Conservation (phyloP, 2,797 vertebrate genomes). For the Sebastes kiyomatsui region DNA sequence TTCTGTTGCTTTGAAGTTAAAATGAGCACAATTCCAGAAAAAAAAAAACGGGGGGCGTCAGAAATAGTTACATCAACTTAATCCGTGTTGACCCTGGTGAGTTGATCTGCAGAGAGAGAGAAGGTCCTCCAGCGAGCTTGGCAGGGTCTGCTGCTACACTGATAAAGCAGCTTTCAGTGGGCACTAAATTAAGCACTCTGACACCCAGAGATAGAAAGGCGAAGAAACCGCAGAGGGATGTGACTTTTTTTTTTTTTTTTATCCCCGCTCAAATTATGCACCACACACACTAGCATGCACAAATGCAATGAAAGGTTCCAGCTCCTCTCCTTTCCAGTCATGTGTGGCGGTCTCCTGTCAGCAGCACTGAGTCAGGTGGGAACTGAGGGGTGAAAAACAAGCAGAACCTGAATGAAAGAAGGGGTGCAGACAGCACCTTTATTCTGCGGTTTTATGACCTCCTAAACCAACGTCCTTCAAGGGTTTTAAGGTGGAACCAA, state of each 20-base stretch:
- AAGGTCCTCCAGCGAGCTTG: conserved; percentile 30
- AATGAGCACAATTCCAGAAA: neutral
- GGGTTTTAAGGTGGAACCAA: conserved; percentile 65
- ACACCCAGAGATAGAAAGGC: conserved; percentile 39
- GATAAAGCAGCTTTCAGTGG: conserved; percentile 59
- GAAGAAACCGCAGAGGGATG: conserved; percentile 16
- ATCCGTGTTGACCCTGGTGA: neutral
- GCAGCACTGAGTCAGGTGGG: conserved; percentile 48
- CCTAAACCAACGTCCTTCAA: conserved; percentile 50
- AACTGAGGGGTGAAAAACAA: conserved; percentile 24
- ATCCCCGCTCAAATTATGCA: conserved; percentile 11
- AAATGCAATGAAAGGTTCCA: conserved; percentile 31
- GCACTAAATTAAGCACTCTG: conserved; percentile 48
- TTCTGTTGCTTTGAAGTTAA: neutral
- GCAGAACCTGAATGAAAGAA: conserved; percentile 36
- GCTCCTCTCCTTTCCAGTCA: conserved; percentile 28
- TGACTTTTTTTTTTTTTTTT: conserved; percentile 13
- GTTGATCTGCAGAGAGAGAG: conserved; percentile 24
- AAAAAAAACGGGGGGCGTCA: neutral
- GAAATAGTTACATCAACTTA: conserved; percentile 12
- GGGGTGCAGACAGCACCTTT: conserved; percentile 43
- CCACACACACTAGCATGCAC: conserved; percentile 2
- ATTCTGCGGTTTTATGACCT: conserved; percentile 55
- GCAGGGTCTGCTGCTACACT: conserved; percentile 44
- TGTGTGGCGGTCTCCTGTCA: conserved; percentile 48